Evolutionary conservation across 2,888 invertebrate species (phyloP).

Genomic region (Elegia similella): DNA sequence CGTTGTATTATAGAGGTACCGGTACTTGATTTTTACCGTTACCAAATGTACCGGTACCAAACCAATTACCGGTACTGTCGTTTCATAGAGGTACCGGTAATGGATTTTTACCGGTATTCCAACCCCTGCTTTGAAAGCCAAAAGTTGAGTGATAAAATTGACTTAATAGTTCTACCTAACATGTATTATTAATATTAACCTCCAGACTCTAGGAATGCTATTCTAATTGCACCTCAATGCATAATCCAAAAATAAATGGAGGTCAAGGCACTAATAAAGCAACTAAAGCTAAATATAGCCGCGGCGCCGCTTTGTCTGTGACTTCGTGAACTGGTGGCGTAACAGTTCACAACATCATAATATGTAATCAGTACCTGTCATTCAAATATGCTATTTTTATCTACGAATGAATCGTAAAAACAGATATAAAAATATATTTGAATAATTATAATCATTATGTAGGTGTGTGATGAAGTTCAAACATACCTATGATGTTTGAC

Average conservation of each 20-base stretch:
- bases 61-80: no score
- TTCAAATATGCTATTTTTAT: background rate
- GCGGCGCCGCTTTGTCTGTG: background rate
- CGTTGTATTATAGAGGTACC: no score
- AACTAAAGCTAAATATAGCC: background rate
- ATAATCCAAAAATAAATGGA: background rate
- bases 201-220: background rate
- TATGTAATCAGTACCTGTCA: background rate
- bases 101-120: no score
- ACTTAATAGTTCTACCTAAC: background rate
- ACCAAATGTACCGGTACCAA: no score
- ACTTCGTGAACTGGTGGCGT: background rate
- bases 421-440: no score
- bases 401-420: background rate
- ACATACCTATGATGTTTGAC: no score
- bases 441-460: no score
- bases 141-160: no score
- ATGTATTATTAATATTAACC: background rate
- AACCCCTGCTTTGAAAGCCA: no score
- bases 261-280: slow-evolving; percentile 3
- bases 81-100: no score
- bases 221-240: background rate
- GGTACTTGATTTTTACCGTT: no score
- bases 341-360: background rate
- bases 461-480: no score